Evolutionary conservation across 2,113 vertebrate genomes (phyloP), one percentile per base, ranked within the genome.

Genomic region (Mellivora capensis): DNA sequence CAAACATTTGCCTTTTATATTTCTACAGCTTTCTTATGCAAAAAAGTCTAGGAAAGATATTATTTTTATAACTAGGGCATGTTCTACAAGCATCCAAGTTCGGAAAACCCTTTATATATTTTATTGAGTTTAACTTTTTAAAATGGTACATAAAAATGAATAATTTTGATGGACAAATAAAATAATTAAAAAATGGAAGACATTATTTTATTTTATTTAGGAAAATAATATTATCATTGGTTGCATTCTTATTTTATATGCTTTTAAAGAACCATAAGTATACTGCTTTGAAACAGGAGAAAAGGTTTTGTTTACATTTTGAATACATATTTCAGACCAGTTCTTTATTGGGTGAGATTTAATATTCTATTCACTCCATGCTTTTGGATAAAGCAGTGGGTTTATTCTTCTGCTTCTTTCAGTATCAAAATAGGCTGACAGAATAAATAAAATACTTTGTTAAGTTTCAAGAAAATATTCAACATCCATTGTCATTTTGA

Each of bases 391-490:
- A 94, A 93, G 27, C 31, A 83, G n/a, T 42, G 21, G 15, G 79
- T 82, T 95, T 80, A 87, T 93, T 93, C 37, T 94, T 72, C 72
- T 86, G 39, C 37, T 74, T 79, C 57, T 94, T 95, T 97, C 62
- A 76, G 64, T 37, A 76, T 87, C 94, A 93, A 94, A 94, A 96
- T 74, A 80, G 59, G 67, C 92, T 97, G 94, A 85, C 76, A 91
- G 71, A 94, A 96, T 95, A 96, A 97, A 94, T 84, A 87, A 95
- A 93, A 86, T 84, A 93, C 71, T 94, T 90, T 61, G 90, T 95
- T 98, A 93, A 93, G 98, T 97, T 97, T 96, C 88, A 89, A 87
- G 94, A 91, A 94, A 94, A 97, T 96, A 96, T 94, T 69, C 74
- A 74, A 42, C 83, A 87, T 83, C 96, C 91, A 64, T 96, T 98